Conservation (phyloP, 2,797 vertebrate genomes). For the Sparus aurata region DNA sequence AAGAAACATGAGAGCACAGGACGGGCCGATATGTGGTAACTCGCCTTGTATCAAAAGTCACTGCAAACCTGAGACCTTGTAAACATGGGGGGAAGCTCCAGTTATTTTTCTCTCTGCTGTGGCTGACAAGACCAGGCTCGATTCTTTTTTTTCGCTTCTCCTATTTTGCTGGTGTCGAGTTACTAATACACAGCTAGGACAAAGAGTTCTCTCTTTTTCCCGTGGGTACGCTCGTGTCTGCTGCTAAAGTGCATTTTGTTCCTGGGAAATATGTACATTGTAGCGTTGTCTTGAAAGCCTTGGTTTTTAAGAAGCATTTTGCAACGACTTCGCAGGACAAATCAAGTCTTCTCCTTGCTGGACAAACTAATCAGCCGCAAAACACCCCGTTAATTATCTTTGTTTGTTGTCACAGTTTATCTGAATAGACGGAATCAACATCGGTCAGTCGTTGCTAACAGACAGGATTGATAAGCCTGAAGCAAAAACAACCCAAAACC, state of each 20-base stretch:
- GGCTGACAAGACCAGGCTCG: conserved; percentile 13
- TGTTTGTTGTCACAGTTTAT: neutral
- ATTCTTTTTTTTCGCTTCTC: neutral
- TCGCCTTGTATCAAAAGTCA: conserved; percentile 3
- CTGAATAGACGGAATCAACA: neutral
- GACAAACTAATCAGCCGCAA: neutral
- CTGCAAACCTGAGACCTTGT: conserved; percentile 10
- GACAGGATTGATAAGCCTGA: neutral
- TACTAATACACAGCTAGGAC: conserved; percentile 27
- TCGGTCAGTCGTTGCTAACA: neutral
- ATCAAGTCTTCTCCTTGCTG: neutral
- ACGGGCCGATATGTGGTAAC: neutral
- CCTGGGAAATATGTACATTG: neutral
- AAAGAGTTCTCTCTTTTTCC: neutral
- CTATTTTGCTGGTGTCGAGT: conserved; percentile 51
- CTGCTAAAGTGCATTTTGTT: neutral
- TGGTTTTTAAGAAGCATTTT: neutral
- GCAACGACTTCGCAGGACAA: neutral
- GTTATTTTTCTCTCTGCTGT: conserved; percentile 7
- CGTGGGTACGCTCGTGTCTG: neutral
- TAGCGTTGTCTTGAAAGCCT: neutral
- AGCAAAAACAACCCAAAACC: neutral
- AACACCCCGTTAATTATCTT: neutral
- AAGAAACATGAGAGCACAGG: conserved; percentile 34
- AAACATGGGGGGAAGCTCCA: conserved; percentile 7